These are phyloP conservation scores for Pan paniscus DNA, from an alignment of 2,113 vertebrate genomes.

Conservation along the genomic window DNA sequence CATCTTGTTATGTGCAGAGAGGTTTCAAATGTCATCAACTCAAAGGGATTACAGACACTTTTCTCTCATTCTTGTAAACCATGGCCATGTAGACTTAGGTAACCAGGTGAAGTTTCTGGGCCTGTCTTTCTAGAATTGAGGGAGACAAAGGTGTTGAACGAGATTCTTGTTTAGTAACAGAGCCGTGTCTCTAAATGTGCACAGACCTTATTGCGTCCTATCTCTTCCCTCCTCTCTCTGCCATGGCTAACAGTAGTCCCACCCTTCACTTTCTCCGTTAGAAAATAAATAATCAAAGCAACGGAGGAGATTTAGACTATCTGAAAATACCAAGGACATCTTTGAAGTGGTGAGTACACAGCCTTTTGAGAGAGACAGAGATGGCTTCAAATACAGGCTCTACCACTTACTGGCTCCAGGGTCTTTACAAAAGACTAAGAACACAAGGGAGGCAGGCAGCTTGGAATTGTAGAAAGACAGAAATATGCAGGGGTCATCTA, in stretches of 20 bases:
- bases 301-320: not conserved
- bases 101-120: not conserved
- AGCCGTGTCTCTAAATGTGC: not conserved
- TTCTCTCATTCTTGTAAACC: not conserved
- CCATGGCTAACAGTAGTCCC: not conserved
- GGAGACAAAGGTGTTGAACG: not conserved
- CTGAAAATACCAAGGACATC: not conserved
- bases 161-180: not conserved
- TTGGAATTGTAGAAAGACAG: not conserved
- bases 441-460: not conserved
- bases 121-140: not conserved
- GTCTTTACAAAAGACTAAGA: not conserved
- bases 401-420: not conserved
- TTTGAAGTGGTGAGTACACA: not conserved
- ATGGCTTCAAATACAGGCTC: not conserved
- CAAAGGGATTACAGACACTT: not conserved
- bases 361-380: not conserved
- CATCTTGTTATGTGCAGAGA: not conserved
- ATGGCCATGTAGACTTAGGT: not conserved
- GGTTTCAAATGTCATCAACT: not conserved
- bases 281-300: not conserved
- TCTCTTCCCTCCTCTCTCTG: not conserved
- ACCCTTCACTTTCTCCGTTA: not conserved
- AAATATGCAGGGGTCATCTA: not conserved
- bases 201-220: accelerated